Base-by-base conservation (phyloP, 1,140 invertebrate species). In the Drosophila carrolli region DNA sequence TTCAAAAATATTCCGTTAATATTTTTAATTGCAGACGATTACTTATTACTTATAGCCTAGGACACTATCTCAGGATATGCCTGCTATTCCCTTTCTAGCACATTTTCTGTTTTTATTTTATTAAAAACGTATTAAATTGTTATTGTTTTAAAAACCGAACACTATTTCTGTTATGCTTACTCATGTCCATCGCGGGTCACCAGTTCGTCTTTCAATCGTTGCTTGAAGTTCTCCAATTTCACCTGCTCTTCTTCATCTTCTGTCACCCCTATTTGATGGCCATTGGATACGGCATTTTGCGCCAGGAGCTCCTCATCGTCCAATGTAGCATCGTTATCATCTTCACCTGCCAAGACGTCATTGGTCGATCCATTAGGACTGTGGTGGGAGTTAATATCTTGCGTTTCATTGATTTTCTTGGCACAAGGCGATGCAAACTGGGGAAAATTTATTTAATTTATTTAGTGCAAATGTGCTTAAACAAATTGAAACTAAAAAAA, bases 141-240 rank as follows among this genome's bases (percentile, higher is more conserved):
- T 23, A 23, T 23, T 19, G 19, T 19, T 19, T 19, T 19, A 16
- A 16, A 16, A 16, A 16, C 16, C 16, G 16, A 16, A 16, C 16
- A 16, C 16, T 16, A 16, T 16, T n/a, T 37, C 19, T 35, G 27
- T 53, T 48, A 27, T 13, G 50, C 93, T 93, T 93, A 96, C 95
- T 94, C 95, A 90, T 96, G 94, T 38, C 95, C 95, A 93, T 97
- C 96, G 91, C 96, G 94, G 81, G 95, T 96, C 60, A 97, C 95
- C 19, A 98, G 94, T 90, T 98, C 97, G 91, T 97, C 95, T 78
- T 96, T 94, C 59, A 98, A 93, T 63, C 96, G 93, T 73, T 94
- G 93, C 82, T 96, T 95, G 79, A 96, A 97, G 67, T 96, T 95
- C 75, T 96, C 95, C 78, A 95, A 94, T 56, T 94, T 94, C 46